phyloP scores from a whole-genome alignment of 2,888 invertebrate genomes.

The Myopa testacea region DNA sequence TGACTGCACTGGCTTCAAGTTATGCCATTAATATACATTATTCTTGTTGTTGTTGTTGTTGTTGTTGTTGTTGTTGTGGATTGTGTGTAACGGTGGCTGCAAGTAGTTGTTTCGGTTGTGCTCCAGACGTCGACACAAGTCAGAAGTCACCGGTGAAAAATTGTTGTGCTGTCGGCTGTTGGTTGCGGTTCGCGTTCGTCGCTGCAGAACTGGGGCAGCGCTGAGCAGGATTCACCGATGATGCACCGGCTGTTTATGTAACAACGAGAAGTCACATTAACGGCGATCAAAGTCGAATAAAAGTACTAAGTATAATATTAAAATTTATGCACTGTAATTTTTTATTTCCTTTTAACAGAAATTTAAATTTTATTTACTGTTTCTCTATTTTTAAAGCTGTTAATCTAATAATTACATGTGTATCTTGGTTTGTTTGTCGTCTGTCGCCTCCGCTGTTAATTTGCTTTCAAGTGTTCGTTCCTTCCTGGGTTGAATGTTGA shows the following conservation, averaged over 20 bases:
- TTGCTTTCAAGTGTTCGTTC: background rate
- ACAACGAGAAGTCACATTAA: too few species aligned
- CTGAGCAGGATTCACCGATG: too few species aligned
- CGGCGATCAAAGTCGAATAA: too few species aligned
- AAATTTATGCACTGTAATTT: too few species aligned
- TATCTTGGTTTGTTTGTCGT: background rate
- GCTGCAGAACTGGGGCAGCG: too few species aligned
- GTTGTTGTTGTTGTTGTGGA: background rate
- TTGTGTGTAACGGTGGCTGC: background rate
- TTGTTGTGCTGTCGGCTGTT: constrained; percentile 9
- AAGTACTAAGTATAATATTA: too few species aligned
- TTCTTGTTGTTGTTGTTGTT: background rate
- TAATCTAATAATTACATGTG: background rate
- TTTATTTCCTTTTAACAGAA: too few species aligned
- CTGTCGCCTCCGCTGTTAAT: background rate
- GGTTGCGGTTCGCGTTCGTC: background rate
- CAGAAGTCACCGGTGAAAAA: constrained; percentile 30
- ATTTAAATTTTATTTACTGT: too few species aligned
- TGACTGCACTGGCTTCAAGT: background rate
- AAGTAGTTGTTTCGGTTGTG: constrained; percentile 9
- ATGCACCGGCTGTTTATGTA: too few species aligned
- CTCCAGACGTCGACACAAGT: constrained; percentile 24
- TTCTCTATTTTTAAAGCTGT: too few species aligned
- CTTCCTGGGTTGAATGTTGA: background rate
- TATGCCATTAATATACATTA: background rate